Conservation (phyloP, 1,140 invertebrate species). For the Acromyrmex echinatior region DNA sequence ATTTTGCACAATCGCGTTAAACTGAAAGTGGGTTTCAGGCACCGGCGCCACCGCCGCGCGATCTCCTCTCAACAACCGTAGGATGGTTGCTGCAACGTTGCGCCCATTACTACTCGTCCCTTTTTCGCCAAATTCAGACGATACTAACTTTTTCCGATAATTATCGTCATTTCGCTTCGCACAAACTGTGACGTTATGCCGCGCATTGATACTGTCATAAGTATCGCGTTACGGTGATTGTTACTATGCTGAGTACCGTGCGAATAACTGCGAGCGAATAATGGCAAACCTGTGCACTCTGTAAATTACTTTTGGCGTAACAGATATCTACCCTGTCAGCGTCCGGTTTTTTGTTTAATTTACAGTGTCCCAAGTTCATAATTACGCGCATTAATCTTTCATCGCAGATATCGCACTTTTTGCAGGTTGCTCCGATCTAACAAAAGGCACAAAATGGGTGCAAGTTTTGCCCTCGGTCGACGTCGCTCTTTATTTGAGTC, state of each 20-base stretch:
- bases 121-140: conserved; percentile 43
- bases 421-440: neutral
- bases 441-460: conserved; percentile 33
- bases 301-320: conserved; percentile 53
- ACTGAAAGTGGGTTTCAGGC: conserved; percentile 57
- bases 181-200: conserved; percentile 7
- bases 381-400: conserved; percentile 53
- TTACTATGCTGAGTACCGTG: neutral
- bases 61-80: conserved; percentile 19
- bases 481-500: conserved; percentile 2
- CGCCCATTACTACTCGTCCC: conserved; percentile 23
- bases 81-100: conserved; percentile 17
- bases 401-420: conserved; percentile 43
- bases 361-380: conserved; percentile 39
- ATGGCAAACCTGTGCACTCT: conserved; percentile 12
- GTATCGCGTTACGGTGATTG: conserved; percentile 17
- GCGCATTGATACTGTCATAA: conserved; percentile 23
- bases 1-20: conserved; percentile 65
- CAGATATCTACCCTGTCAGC: conserved; percentile 23
- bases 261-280: neutral
- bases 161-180: conserved; percentile 29
- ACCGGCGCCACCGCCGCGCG: conserved; percentile 15
- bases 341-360: conserved; percentile 47
- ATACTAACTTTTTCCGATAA: conserved; percentile 58
- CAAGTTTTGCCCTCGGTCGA: neutral